Base-by-base conservation (phyloP, 1,140 invertebrate genomes). In the Acromyrmex heyeri region DNA sequence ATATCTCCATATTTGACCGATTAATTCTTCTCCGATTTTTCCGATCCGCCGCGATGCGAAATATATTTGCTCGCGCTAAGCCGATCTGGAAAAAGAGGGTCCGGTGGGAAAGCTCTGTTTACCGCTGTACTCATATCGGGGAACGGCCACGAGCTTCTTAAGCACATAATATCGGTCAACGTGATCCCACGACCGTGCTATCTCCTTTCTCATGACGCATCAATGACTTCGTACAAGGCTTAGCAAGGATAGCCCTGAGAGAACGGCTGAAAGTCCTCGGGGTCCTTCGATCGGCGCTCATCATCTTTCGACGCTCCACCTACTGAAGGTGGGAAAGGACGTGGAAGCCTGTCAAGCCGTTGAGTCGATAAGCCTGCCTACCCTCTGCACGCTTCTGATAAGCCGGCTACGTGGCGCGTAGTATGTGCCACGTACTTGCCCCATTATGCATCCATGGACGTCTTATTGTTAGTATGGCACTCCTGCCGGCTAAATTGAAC, bases 361-460 rank as follows among this genome's bases (percentile, higher is more conserved):
- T 61, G 87, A 91, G 90, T 92, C 91, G 92, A 92, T 92, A 92
- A 93, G 92, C 91, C 90, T 75, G 79, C 83, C 90, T 75, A 83
- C 79, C 88, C 87, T 85, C 92, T 92, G 92, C 87, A 86, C 91
- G 85, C 82, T 88, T 44, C 87, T 87, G 92, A 93, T 93, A 93
- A 93, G 92, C 91, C 75, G 34, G 86, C 69, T 70, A 89, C 73
- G 79, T 85, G 55, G 53, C 50, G 18, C 48, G 61, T 81, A 82
- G 30, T 88, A 85, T 30, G 50, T 50, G 75, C 86, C 44, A 88
- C 87, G 67, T 69, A 73, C 75, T 75, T 87, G 59, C 70, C 75
- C 86, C 87, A 91, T 91, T 90, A 90, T 90, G 64, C 73, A 53
- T n/a, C 27, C n/a, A 73, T 73, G 59, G 69, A 83, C 38, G 27